A percentile compares a stretch with the other conserved stretches of the same genome.
Conservation (phyloP, 2,888 invertebrate genomes). For the Pherbina coryleti region DNA sequence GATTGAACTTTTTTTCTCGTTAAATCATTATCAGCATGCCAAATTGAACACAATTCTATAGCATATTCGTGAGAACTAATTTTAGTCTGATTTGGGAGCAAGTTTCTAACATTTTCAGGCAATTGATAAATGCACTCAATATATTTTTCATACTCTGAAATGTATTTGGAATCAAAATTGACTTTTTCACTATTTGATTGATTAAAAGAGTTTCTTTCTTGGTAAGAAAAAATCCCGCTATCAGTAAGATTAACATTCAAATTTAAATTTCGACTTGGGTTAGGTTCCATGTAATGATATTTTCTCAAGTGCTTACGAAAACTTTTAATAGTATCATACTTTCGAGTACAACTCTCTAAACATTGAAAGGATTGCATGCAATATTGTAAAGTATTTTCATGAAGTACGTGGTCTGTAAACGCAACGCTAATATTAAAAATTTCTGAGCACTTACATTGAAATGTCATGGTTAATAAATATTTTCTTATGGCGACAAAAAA, state of each 20-base stretch:
- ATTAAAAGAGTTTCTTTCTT: not conserved
- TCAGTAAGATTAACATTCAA: not conserved
- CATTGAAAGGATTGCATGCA: not conserved
- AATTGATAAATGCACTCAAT: not conserved
- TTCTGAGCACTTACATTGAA: no score
- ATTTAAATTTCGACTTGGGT: not conserved
- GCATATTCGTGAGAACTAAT: not conserved
- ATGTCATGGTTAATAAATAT: no score
- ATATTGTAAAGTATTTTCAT: no score
- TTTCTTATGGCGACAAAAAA: no score
- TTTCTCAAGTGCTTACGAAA: slow-evolving; percentile 2
- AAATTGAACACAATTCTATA: not conserved
- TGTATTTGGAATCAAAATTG: not conserved
- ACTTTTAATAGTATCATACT: not conserved
- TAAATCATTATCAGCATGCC: not conserved
- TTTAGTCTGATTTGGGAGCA: not conserved
- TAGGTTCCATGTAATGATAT: not conserved
- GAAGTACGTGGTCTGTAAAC: no score
- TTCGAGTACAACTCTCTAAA: not conserved
- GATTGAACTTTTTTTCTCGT: slow-evolving; percentile 2
- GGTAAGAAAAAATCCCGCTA: not conserved
- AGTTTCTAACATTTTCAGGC: not conserved
- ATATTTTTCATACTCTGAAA: slow-evolving; percentile 2
- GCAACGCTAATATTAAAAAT: no score
- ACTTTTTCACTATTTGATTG: not conserved